Evolutionary conservation across 2,888 invertebrate species (phyloP), one percentile per base, ranked within the genome.

Genomic region (Drosophila macrospina): DNA sequence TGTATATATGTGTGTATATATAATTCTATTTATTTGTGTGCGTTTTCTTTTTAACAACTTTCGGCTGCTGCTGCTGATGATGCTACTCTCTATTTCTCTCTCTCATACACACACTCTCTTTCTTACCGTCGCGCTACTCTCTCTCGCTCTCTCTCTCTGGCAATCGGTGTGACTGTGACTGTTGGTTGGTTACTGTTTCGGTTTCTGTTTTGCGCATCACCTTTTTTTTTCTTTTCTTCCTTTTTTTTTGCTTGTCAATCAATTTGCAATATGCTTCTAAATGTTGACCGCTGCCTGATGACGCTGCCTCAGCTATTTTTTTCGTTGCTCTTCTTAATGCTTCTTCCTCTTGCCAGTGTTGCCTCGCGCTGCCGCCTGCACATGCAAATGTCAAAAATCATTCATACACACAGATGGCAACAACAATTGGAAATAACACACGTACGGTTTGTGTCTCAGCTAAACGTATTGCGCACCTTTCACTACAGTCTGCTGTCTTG

Each of bases 391-490:
- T 77, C 73, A 72, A 75, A 55, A 66, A 74, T 68, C 63, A 63
- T 63, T 70, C 62, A 70, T 66, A 60, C 59, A 61, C 64, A 76
- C 79, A 50, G 55, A 51, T 67, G 77, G 63, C 61, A 72, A 62
- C 67, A 74, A 72, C 59, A 74, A 71, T 66, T 66, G 26, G 45
- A 65, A 75, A 60, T 55, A 56, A 59, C 59, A 77, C 74, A 28
- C 69, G 20, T 39, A 41, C 48, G 78, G 66, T 69, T 80, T 62
- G 66, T 51, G 74, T 68, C 80, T 60, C 65, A 37, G 73, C 80
- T 77, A 80, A 69, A 47, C 32, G 45, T 62, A 80, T 76, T 80
- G 77, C 80, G 80, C 77, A 78, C 80, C 77, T 80, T 80, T 76
- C 62, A 73, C 79, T 65, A 52, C 48, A 44, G 30, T 60, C 51